Percentiles rank a stretch among this genome's conserved stretches.
Evolutionary conservation across 2,113 vertebrate genomes (phyloP).

Genomic region (Diglossa brunneiventris): DNA sequence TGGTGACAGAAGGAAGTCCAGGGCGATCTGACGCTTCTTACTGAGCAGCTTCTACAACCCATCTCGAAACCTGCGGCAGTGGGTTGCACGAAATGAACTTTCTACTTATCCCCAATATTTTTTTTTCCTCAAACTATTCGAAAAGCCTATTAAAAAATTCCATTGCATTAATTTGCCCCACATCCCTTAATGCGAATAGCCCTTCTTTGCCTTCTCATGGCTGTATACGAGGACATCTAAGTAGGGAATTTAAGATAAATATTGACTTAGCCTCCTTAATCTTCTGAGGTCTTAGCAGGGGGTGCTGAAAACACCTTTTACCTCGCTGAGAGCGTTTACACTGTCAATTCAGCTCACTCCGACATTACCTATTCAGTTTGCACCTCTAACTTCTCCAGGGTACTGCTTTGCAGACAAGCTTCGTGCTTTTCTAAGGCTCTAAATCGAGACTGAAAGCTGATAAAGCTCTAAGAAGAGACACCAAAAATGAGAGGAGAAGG

Average conservation of each 20-base stretch:
- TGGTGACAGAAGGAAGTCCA: background rate
- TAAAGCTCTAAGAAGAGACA: background rate
- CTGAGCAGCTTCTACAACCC: rapidly evolving
- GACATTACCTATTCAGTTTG: background rate
- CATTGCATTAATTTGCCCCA: rapidly evolving
- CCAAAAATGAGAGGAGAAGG: background rate
- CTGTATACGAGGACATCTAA: background rate
- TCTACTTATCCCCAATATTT: background rate
- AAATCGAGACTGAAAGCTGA: background rate
- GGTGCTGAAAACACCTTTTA: background rate
- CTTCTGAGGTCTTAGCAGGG: background rate
- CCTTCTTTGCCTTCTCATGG: background rate
- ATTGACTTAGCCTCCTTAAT: background rate
- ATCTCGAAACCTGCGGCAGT: rapidly evolving
- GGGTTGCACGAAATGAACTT: rapidly evolving
- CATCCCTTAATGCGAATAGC: background rate
- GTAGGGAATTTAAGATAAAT: background rate
- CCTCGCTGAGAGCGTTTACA: background rate
- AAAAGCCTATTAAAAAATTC: background rate
- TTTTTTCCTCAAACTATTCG: background rate
- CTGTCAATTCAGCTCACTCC: background rate
- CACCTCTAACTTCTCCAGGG: background rate
- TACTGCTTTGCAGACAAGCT: background rate
- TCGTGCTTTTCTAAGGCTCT: background rate
- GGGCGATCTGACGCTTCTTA: rapidly evolving